Evolutionary conservation across 2,888 invertebrate species (phyloP).

Genomic region (Papilio gigon): DNA sequence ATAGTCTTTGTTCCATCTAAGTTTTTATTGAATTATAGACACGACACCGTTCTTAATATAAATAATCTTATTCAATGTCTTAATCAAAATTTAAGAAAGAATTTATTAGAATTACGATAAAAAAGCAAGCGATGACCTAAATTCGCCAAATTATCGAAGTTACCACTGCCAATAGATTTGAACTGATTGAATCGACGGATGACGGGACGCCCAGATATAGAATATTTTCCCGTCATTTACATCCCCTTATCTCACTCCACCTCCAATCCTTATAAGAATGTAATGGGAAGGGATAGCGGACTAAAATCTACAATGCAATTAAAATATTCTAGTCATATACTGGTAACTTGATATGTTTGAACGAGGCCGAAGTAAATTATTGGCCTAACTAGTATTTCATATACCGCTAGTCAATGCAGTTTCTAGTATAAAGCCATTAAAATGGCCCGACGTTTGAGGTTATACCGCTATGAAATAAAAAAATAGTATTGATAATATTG

Average conservation of each 20-base stretch:
- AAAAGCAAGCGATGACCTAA: too few relatives aligned
- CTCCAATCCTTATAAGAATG: too few relatives aligned
- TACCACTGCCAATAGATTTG: too few relatives aligned
- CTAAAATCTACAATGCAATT: background rate
- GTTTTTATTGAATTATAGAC: background rate
- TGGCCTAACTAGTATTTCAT: slow-evolving; percentile 7
- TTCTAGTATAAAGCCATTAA: background rate
- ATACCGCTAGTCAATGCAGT: background rate
- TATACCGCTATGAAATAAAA: background rate
- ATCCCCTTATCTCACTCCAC: too few relatives aligned
- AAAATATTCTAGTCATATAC: slow-evolving; percentile 1
- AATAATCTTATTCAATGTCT: background rate
- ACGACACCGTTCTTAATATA: background rate
- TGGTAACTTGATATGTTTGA: too few relatives aligned
- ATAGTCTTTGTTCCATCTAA: slow-evolving; percentile 11
- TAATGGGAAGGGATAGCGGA: too few relatives aligned
- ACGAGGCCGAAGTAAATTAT: background rate
- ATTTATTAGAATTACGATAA: background rate
- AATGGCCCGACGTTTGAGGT: background rate
- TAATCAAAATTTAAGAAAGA: background rate
- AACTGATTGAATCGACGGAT: too few relatives aligned
- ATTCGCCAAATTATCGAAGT: background rate
- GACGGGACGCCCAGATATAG: too few relatives aligned
- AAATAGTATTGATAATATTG: background rate
- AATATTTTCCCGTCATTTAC: too few relatives aligned